phyloP scores from a whole-genome alignment of 2,113 vertebrate species.

The Brachyhypopomus gauderio region DNA sequence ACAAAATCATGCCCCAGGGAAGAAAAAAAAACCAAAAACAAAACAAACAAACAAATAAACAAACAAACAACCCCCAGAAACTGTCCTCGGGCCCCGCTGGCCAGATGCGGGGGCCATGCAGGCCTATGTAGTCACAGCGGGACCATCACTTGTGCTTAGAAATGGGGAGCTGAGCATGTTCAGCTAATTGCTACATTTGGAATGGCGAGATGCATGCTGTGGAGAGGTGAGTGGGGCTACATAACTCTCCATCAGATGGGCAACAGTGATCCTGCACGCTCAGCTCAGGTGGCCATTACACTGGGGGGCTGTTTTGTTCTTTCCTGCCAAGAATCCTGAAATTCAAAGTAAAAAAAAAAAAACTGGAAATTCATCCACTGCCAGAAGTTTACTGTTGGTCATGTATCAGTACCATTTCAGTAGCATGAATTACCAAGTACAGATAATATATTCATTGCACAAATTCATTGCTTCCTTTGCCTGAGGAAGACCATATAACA shows the following conservation, averaged over 20 bases:
- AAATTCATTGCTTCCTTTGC: no score
- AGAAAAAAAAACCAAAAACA: no score
- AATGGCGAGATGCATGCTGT: background rate
- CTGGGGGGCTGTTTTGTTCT: background rate
- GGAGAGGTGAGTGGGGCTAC: background rate
- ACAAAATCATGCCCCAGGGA: background rate
- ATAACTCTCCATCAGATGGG: background rate
- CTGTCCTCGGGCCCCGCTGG: background rate
- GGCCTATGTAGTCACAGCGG: no score
- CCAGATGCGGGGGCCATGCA: slow-evolving; percentile 9
- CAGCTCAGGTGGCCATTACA: background rate
- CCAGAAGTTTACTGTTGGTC: background rate
- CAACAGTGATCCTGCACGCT: background rate
- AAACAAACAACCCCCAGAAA: no score
- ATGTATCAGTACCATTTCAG: background rate
- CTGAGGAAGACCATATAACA: no score
- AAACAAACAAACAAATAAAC: no score
- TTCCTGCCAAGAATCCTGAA: background rate
- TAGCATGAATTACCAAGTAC: background rate
- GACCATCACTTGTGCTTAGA: background rate
- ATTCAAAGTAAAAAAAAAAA: background rate
- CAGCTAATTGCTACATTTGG: slow-evolving; percentile 15
- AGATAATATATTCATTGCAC: background rate
- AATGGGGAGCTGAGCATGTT: background rate
- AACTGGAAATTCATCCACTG: background rate